These are phyloP conservation scores for Montipora sp. DNA, from an alignment of 64 coral and sea anemone genomes.

Conservation along the genomic window DNA sequence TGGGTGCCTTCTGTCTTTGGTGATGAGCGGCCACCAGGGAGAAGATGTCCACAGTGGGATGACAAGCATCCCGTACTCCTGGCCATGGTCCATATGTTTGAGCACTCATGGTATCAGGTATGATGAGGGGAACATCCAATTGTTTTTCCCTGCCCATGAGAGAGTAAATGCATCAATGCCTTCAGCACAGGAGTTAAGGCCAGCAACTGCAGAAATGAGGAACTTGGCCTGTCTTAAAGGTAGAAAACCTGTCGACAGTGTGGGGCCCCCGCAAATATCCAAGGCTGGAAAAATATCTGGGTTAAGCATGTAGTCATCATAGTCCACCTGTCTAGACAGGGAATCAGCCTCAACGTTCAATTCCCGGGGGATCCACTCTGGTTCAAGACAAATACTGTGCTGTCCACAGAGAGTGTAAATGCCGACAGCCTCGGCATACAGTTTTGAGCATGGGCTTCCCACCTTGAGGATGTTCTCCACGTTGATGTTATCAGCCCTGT, in stretches of 20 bases:
- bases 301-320: slow-evolving; percentile 41
- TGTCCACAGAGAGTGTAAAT: slow-evolving; percentile 5
- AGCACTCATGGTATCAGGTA: slow-evolving; percentile 41
- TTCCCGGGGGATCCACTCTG: not conserved
- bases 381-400: not conserved
- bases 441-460: not conserved
- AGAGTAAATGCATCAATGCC: slow-evolving; percentile 32
- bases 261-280: slow-evolving; percentile 20
- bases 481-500: not conserved
- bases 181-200: slow-evolving; percentile 19
- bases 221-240: slow-evolving; percentile 11
- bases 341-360: not conserved
- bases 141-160: slow-evolving; percentile 44
- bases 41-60: slow-evolving; percentile 39
- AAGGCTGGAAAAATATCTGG: not conserved
- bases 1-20: not conserved
- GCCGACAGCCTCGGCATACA: not conserved
- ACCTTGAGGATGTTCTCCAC: no score
- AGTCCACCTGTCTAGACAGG: not conserved
- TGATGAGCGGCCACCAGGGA: not conserved
- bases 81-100: slow-evolving; percentile 14
- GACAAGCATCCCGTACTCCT: slow-evolving; percentile 12
- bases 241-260: slow-evolving; percentile 27
- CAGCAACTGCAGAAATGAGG: slow-evolving; percentile 11
- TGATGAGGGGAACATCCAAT: slow-evolving; percentile 53